Evolutionary conservation across 2,888 invertebrate species (phyloP).

Genomic region (Lacanobia wlatinum): DNA sequence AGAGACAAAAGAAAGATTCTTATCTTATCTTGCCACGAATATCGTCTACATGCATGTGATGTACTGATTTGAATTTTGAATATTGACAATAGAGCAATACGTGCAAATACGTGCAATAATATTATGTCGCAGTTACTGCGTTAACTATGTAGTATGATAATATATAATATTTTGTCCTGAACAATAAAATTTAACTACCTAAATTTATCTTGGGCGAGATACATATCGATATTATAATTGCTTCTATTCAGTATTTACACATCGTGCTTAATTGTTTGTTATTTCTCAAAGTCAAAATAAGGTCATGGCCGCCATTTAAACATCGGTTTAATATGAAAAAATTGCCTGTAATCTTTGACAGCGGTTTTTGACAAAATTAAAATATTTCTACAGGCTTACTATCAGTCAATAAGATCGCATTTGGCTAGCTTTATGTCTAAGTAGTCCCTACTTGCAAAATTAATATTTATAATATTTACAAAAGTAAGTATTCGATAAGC

Average conservation of each 20-base stretch:
- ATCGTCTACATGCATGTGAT: not conserved
- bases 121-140: not conserved
- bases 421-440: too few species aligned
- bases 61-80: slow-evolving; percentile 5
- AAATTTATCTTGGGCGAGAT: too few species aligned
- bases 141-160: not conserved
- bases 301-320: not conserved
- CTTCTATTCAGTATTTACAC: not conserved
- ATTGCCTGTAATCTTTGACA: too few species aligned
- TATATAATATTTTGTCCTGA: not conserved
- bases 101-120: not conserved
- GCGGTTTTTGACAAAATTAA: too few species aligned
- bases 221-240: too few species aligned
- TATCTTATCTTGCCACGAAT: not conserved
- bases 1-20: not conserved
- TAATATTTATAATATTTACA: not conserved
- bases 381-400: too few species aligned
- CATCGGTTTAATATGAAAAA: not conserved
- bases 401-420: too few species aligned
- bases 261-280: not conserved
- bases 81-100: not conserved
- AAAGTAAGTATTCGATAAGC: not conserved
- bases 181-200: not conserved
- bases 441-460: not conserved
- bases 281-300: too few species aligned